Evolutionary conservation across 2,113 vertebrate species (phyloP), one percentile per base, ranked within the genome.

Genomic region (Gavia stellata): DNA sequence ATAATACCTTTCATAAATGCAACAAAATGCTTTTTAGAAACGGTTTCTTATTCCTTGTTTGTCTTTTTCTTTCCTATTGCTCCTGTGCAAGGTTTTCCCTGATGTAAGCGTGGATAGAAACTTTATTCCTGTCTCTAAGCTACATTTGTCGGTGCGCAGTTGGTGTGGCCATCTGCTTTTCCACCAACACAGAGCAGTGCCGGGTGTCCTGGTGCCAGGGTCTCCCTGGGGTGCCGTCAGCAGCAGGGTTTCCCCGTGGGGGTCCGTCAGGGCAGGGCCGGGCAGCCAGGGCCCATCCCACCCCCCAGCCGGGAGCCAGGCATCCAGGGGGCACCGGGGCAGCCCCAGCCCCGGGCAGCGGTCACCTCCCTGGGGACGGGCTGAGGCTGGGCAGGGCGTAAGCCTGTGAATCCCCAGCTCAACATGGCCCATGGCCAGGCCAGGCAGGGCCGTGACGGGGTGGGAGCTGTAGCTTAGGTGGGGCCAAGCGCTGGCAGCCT

Each of bases 381-480:
- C 14, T 7, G 7, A 75, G 33, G 31, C 55, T 49, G 42, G 31
- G 86, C 18, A 9, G 3, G 33, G 47, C 4, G 12, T 16, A 36
- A 42, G 12, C 15, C 65, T 29, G 29, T 34, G 47, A 67, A 28
- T 81, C 42, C n/a, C 65, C 20, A 17, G 55, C 38, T 55, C 36
- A 26, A 1, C 40, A 20, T 0, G 0, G 17, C 12, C 34, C 14
- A 3, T 1, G 12, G 38, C 45, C 55, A 12, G n/a, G 63, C 12
- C n/a, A 36, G 56, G 42, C 40, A 21, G n/a, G 73, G 33, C 33
- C 28, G 38, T 31, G 40, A 26, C 7, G 28, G 42, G 26, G 10
- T 9, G 23, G 38, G 21, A 72, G 20, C 28, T 44, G 40, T 16
- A 25, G 66, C 29, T n/a, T 26, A 17, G n/a, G 21, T 18, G n/a